Conservation (phyloP, 2,113 vertebrate species). For the Pomatostomus ruficeps region DNA sequence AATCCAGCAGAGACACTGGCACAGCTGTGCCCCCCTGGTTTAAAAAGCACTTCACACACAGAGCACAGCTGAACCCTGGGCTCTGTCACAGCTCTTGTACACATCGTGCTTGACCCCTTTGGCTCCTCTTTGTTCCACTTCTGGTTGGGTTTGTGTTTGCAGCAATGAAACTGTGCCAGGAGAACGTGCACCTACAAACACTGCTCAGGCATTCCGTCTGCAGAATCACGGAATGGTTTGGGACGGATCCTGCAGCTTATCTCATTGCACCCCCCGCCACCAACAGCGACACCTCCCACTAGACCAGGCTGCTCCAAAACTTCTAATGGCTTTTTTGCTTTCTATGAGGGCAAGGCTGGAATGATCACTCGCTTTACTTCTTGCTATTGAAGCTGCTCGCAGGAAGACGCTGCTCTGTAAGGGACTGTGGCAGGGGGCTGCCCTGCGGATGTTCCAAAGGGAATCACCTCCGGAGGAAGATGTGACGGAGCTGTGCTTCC, state of each 20-base stretch:
- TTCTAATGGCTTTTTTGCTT: not conserved
- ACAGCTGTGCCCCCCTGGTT: no score
- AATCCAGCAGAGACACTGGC: not conserved
- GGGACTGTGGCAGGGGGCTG: not conserved
- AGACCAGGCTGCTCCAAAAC: no score
- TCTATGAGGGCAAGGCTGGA: not conserved
- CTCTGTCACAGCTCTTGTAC: not conserved
- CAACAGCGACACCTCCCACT: no score
- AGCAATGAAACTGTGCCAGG: no score
- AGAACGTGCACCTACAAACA: not conserved
- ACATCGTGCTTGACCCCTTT: not conserved
- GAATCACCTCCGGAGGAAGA: not conserved
- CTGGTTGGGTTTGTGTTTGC: not conserved
- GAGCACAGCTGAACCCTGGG: not conserved
- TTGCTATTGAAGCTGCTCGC: not conserved
- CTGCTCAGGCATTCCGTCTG: no score
- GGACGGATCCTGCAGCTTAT: no score
- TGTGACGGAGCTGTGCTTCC: not conserved
- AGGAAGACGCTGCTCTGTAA: accelerated
- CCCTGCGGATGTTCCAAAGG: not conserved
- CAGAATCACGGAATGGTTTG: no score
- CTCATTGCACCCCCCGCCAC: no score
- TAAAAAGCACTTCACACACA: not conserved
- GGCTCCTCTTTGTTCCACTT: not conserved
- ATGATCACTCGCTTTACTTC: accelerated